Base-by-base conservation (phyloP, 1,140 invertebrate genomes). In the Drosophila insularis region DNA sequence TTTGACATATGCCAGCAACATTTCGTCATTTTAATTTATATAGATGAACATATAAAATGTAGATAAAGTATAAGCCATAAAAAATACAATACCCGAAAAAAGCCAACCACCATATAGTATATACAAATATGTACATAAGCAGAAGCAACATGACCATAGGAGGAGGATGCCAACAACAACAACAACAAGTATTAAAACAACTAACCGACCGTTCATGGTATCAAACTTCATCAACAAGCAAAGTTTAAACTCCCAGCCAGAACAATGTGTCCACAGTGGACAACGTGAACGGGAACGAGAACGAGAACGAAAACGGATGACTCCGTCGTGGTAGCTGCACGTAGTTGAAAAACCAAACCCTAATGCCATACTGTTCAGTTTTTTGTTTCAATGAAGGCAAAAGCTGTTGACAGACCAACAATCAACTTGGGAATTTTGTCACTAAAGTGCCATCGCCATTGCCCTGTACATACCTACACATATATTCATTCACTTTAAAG, bases 391-490 rank as follows among this genome's bases (percentile, higher is more conserved):
- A 84, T 80, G 78, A 72, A 66, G 78, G 76, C 43, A 56, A 77
- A 70, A 74, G 77, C 84, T 89, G 84, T 89, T 89, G 84, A 89
- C 84, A 89, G 85, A 89, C 84, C 85, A 89, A 89, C 84, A 89
- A 89, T 89, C 84, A 80, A 89, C 84, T 89, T 84, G 84, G 84
- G 84, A 89, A 89, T 89, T 89, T 84, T 78, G 85, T 84, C 84
- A 89, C 82, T 78, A 59, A 89, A 87, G 82, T 89, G 80, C 84
- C 82, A 87, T 87, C 75, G 82, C 71, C 81, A 68, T 63, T 62
- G 67, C 31, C 27, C 43, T 50, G 8, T 6, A 11, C 43, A 50
- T 21, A 21, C 43, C 2, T 11, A 50, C 17, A 19, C 1, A 50
- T 6, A 21, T 6, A 50, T 21, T 4, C 56, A 76, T 53, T 64